Evolutionary conservation across 2,113 vertebrate genomes (phyloP).

Genomic region (Anoplopoma fimbria): DNA sequence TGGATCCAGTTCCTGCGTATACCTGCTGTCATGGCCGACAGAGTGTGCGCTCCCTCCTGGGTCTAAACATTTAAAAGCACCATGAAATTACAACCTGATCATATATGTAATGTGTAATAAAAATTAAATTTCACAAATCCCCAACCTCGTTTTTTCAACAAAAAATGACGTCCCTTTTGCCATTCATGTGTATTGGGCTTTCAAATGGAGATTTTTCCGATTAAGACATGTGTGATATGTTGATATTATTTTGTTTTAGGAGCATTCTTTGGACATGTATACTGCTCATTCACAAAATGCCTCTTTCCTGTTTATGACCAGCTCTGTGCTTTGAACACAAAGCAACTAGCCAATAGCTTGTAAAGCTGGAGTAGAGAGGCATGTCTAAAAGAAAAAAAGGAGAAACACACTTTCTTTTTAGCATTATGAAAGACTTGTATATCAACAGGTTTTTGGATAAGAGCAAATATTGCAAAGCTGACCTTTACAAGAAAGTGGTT

Average conservation of each 20-base stretch:
- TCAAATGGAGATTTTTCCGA: background rate
- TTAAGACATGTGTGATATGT: background rate
- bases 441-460: no score
- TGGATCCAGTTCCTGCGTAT: conserved; percentile 89
- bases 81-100: background rate
- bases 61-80: conserved; percentile 71
- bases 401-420: no score
- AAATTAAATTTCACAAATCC: background rate
- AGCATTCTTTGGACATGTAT: background rate
- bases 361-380: no score
- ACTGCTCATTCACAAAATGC: background rate
- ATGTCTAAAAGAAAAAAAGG: no score
- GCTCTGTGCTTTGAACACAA: no score
- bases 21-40: conserved; percentile 88
- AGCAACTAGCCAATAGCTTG: no score
- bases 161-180: background rate
- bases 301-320: no score
- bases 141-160: background rate
- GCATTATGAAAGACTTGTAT: no score
- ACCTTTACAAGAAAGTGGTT: no score
- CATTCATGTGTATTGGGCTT: no score
- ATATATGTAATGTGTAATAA: background rate
- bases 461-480: no score
- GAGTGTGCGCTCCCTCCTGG: conserved; percentile 83
- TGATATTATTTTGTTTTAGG: background rate